These are phyloP conservation scores for Aegithalos caudatus DNA, from an alignment of 2,113 vertebrate species.

Conservation along the genomic window DNA sequence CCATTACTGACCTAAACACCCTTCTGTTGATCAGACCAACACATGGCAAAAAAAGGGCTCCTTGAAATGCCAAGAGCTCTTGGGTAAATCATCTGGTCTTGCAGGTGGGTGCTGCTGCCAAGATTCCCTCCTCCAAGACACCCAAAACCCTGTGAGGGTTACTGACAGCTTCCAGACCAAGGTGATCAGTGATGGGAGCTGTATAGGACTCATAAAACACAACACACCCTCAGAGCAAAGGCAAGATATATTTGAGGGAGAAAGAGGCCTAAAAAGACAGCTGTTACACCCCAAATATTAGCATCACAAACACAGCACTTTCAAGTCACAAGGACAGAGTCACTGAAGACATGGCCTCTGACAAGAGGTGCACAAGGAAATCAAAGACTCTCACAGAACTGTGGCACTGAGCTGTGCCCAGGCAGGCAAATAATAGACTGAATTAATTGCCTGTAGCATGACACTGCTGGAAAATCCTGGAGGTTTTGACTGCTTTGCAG, in stretches of 20 bases:
- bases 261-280: background rate
- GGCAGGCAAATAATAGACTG: background rate
- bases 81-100: background rate
- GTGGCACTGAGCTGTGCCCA: background rate
- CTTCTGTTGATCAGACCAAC: background rate
- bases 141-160: background rate
- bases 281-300: background rate
- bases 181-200: background rate
- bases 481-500: background rate
- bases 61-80: background rate
- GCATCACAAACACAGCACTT: background rate
- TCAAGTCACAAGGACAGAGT: background rate
- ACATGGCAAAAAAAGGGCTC: background rate
- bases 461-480: background rate
- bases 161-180: background rate
- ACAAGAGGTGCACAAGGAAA: background rate
- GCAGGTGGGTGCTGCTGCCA: background rate
- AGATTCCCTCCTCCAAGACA: background rate
- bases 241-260: background rate
- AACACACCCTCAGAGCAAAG: background rate
- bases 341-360: background rate
- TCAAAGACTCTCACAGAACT: background rate
- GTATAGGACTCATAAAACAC: background rate
- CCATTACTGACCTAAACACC: background rate
- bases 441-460: constrained; percentile 9